Conservation (phyloP, 2,113 vertebrate species). For the Proterorhinus semilunaris region DNA sequence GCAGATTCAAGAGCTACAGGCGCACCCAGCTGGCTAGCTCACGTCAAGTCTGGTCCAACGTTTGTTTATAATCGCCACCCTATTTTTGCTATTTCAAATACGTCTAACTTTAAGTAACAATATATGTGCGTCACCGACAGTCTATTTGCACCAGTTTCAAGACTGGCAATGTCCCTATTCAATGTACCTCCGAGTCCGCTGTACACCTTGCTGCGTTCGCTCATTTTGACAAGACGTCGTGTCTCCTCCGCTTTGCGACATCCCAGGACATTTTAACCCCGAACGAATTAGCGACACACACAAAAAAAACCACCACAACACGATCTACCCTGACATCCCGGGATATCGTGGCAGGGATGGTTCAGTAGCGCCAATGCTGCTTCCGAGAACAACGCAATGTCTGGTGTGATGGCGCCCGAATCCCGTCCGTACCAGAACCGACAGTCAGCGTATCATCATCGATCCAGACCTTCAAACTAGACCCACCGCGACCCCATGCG, state of each 20-base stretch:
- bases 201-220: conserved; percentile 70
- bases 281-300: neutral
- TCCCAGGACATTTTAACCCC: neutral
- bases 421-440: conserved; percentile 65
- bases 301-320: conserved; percentile 6
- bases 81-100: conserved; percentile 1
- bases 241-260: conserved; percentile 40
- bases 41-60: conserved; percentile 45
- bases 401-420: conserved; percentile 70
- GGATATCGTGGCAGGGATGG: neutral
- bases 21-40: conserved; percentile 65
- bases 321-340: neutral
- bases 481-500: neutral
- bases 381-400: conserved; percentile 56
- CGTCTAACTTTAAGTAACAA: conserved; percentile 15
- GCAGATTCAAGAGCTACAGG: conserved; percentile 46
- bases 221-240: conserved; percentile 65
- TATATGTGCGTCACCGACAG: conserved; percentile 26
- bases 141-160: conserved; percentile 21
- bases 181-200: conserved; percentile 57
- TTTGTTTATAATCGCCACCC: conserved; percentile 27
- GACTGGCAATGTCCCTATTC: conserved; percentile 48
- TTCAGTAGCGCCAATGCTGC: conserved; percentile 32
- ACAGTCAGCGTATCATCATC: conserved; percentile 22
- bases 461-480: neutral